Evolutionary conservation across 2,888 invertebrate genomes (phyloP), one percentile per base, ranked within the genome.

Genomic region (Sinopyrophorus schimmeli): DNA sequence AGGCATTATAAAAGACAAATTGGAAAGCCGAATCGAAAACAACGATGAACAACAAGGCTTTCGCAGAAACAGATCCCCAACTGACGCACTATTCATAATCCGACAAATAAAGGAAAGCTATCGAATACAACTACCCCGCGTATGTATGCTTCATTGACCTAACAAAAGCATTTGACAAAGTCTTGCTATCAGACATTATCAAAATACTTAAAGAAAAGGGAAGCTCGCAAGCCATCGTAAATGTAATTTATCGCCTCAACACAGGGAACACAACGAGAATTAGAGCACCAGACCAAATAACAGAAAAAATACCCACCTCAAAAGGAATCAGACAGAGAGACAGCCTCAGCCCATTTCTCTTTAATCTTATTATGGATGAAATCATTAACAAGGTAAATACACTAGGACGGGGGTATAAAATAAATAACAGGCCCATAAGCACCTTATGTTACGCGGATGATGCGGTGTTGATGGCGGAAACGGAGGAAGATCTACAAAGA

Each of bases 341-440:
- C n/a, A n/a, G n/a, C n/a, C n/a, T n/a, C n/a, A n/a, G n/a, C n/a
- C n/a, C n/a, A n/a, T 9, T 24, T 7, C 24, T 24, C 24, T 24
- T 24, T 24, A 24, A 24, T 24, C 24, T 24, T 10, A 24, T 24
- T 24, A 24, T n/a, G n/a, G n/a, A n/a, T n/a, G n/a, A n/a, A n/a
- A n/a, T n/a, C n/a, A n/a, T n/a, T n/a, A n/a, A n/a, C 24, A 24
- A 24, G 24, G 24, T n/a, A 24, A 24, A 24, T 24, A 24, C 24
- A 24, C 24, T 24, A 24, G n/a, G 24, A 10, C 7, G 7, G 10
- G 24, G 24, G 24, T 24, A 24, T 10, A 24, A 10, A 24, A 24
- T 24, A 24, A 24, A 24, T 24, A 24, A 24, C 24, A n/a, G 24
- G 10, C 24, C 24, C 7, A 24, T 24, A 24, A 24, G 24, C 24